phyloP scores from a whole-genome alignment of 2,888 invertebrate species.

The Spodoptera exigua region DNA sequence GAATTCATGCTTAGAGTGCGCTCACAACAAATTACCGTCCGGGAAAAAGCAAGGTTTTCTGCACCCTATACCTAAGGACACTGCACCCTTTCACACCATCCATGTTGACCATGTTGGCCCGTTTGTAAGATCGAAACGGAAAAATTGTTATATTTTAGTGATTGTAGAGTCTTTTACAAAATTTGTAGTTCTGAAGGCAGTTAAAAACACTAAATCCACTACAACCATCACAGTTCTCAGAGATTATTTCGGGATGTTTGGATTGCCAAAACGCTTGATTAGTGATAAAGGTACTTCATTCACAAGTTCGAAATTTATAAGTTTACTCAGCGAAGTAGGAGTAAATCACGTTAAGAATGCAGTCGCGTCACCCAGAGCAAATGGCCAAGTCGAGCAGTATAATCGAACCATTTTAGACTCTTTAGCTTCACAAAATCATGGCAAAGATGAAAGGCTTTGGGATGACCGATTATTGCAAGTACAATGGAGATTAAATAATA shows the following conservation, averaged over 20 bases:
- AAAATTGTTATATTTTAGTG: slow-evolving; percentile 7
- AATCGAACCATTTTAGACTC: slow-evolving; percentile 33
- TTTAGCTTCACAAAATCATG: slow-evolving; percentile 24
- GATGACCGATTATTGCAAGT: slow-evolving; percentile 12
- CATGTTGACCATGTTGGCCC: slow-evolving; percentile 15
- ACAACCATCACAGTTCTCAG: neutral
- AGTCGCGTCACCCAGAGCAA: slow-evolving; percentile 32
- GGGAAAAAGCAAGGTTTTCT: slow-evolving; percentile 10
- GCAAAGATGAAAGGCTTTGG: slow-evolving; percentile 32
- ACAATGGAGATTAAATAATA: neutral
- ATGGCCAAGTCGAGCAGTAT: slow-evolving; percentile 43
- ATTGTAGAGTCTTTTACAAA: slow-evolving; percentile 51
- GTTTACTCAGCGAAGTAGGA: neutral
- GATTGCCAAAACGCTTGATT: slow-evolving; percentile 29
- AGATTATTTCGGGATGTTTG: slow-evolving; percentile 17
- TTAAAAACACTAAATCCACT: slow-evolving; percentile 5
- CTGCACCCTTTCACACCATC: slow-evolving; percentile 11
- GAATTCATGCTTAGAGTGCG: slow-evolving; percentile 36
- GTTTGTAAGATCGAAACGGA: slow-evolving; percentile 2
- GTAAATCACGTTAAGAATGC: slow-evolving; percentile 9
- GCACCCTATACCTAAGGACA: slow-evolving; percentile 4
- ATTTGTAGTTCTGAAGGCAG: slow-evolving; percentile 53
- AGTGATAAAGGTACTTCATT: slow-evolving; percentile 32
- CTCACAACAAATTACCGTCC: slow-evolving; percentile 6
- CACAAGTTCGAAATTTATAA: slow-evolving; percentile 2